phyloP scores from a whole-genome alignment of 2,888 invertebrate genomes.

The Taenaris catops region DNA sequence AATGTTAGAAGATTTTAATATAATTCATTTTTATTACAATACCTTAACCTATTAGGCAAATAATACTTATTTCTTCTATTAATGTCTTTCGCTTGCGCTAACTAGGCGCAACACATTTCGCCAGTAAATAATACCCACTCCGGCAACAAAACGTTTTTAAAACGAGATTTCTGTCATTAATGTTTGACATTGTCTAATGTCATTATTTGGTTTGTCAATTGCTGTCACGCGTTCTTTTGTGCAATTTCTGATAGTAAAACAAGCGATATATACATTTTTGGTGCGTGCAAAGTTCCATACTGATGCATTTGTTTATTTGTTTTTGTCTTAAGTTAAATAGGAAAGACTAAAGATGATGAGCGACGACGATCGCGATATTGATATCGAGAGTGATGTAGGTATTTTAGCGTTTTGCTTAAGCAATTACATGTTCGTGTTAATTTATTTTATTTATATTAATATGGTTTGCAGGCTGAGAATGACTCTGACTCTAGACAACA shows the following conservation, averaged over 20 bases:
- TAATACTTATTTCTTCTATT: too few species aligned
- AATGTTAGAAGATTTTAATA: too few species aligned
- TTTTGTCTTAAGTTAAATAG: slow-evolving; percentile 12
- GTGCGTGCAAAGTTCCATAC: slow-evolving; percentile 3
- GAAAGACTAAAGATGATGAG: slow-evolving; percentile 82
- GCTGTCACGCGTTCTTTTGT: slow-evolving; percentile 45
- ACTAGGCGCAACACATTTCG: too few species aligned
- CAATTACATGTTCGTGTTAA: slow-evolving; percentile 34
- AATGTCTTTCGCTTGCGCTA: too few species aligned
- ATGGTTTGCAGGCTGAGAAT: slow-evolving; percentile 84
- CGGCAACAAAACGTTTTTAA: too few species aligned
- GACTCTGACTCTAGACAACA: slow-evolving; percentile 86
- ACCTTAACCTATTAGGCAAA: too few species aligned
- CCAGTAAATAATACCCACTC: too few species aligned
- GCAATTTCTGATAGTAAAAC: slow-evolving; percentile 23
- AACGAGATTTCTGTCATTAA: too few species aligned
- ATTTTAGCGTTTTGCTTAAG: slow-evolving; percentile 27
- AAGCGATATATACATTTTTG: slow-evolving; percentile 19
- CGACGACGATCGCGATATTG: slow-evolving; percentile 96
- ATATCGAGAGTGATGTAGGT: slow-evolving; percentile 97
- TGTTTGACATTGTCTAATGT: neutral
- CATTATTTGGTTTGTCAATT: slow-evolving; percentile 29
- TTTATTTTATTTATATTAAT: slow-evolving; percentile 26
- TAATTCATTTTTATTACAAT: too few species aligned
- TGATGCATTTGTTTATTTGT: slow-evolving; percentile 17